Evolutionary conservation across 2,888 invertebrate species (phyloP), one percentile per base, ranked within the genome.

Genomic region (Apomyelois bistriatella): DNA sequence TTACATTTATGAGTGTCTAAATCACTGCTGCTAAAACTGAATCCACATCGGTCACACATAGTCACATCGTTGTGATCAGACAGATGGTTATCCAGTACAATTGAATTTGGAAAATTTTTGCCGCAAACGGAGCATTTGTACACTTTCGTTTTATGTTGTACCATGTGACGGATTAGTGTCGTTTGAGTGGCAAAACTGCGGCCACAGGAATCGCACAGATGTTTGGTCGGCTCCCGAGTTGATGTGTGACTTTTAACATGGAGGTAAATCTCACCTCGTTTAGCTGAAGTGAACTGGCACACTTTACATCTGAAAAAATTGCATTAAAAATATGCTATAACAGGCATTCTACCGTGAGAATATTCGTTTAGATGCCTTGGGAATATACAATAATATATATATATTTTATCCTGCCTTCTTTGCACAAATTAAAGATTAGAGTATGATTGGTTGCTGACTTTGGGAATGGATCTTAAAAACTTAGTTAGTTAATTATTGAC

Each of bases 201-300:
- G 0, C 91, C 90, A 42, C 91, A 91, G 0, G 80, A 73, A 52
- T 91, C 90, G 37, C 91, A 91, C 1, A 91, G 71, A 47, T 90
- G 90, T 0, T 72, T 68, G 0, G 62, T 63, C 0, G 72, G 61
- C 38, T 74, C 72, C 1, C 73, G 68, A 15, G 57, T 57, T 3
- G 58, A 60, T 8, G 89, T 88, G 58, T 93, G 92, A 17, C 82
- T 76, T 61, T 91, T 90, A 0, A 93, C 90, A 64, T 94, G 94
- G 1, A 88, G 77, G 57, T 92, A 92, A 46, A 93, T 84, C 16
- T 92, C 90, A 52, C 91, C 92, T 60, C 85, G 89, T 56, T 91
- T 87, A 3, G 83, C 73, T 56, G 92, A 92, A n/a, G 88, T 85
- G 40, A 84, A 84, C n/a, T 82, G 83, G 70, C 94, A 94, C 32